These are phyloP conservation scores for Sebastes jordani DNA, from an alignment of 2,797 vertebrate species.

Conservation along the genomic window DNA sequence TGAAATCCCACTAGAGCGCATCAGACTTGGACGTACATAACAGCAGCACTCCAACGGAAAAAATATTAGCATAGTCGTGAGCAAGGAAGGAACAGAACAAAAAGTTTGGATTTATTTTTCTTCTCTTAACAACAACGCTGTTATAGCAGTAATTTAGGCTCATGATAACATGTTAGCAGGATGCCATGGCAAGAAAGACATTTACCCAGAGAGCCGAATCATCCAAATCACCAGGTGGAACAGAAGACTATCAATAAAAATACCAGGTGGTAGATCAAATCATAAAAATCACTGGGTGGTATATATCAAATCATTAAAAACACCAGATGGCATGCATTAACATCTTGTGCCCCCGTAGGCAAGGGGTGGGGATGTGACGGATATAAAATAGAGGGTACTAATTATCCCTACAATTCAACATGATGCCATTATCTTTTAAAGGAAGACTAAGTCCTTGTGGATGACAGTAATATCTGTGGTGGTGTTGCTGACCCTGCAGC, in stretches of 20 bases:
- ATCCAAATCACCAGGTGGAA: conserved; percentile 83
- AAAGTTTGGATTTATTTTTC: conserved; percentile 58
- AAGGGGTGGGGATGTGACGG: conserved; percentile 79
- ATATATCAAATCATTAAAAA: conserved; percentile 85
- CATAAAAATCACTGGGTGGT: conserved; percentile 85
- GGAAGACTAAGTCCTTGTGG: conserved; percentile 69
- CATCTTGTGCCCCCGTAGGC: conserved; percentile 83
- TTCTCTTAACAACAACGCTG: conserved; percentile 59
- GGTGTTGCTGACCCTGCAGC: conserved; percentile 63
- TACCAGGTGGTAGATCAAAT: conserved; percentile 86
- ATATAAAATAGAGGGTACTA: conserved; percentile 83
- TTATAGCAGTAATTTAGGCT: conserved; percentile 72
- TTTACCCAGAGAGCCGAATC: conserved; percentile 79
- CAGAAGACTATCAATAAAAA: conserved; percentile 85
- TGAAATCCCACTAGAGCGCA: conserved; percentile 59
- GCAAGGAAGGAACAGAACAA: conserved; percentile 36
- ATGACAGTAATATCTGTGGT: conserved; percentile 64
- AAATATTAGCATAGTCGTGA: conserved; percentile 26
- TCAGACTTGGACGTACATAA: conserved; percentile 52
- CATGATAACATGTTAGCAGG: conserved; percentile 77
- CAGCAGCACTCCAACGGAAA: conserved; percentile 21
- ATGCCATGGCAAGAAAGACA: conserved; percentile 78
- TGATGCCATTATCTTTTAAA: conserved; percentile 79
- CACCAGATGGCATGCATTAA: conserved; percentile 85
- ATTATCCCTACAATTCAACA: conserved; percentile 80